Evolutionary conservation across 2,888 invertebrate genomes (phyloP).

Genomic region (Gasteruption jaculator): DNA sequence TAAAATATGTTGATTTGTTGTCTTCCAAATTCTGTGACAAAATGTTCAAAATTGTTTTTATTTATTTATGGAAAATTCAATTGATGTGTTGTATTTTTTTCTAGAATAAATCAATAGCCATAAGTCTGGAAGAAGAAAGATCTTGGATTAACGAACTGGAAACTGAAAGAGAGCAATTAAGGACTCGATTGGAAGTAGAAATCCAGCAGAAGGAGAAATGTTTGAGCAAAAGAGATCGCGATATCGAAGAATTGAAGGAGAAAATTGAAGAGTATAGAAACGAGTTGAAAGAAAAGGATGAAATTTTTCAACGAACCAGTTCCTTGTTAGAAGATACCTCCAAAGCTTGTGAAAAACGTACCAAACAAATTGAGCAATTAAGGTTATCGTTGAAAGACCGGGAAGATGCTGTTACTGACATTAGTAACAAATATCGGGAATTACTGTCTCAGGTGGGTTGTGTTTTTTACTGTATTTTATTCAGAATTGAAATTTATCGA

Average conservation of each 20-base stretch:
- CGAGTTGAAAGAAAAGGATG: conserved; percentile 40
- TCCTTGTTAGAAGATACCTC: conserved; percentile 38
- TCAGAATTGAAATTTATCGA: neutral
- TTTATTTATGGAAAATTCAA: neutral
- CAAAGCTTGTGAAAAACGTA: conserved; percentile 46
- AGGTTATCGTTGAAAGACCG: conserved; percentile 48
- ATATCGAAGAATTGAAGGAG: conserved; percentile 36
- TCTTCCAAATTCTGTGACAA: no score
- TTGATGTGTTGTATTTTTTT: conserved; percentile 10
- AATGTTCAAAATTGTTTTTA: no score
- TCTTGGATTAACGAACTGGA: conserved; percentile 45
- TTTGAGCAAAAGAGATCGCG: conserved; percentile 31
- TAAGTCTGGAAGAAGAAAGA: conserved; percentile 43
- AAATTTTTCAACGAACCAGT: conserved; percentile 39
- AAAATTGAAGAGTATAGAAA: conserved; percentile 38
- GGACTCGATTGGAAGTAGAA: conserved; percentile 38
- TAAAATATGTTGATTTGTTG: no score
- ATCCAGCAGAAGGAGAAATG: conserved; percentile 34
- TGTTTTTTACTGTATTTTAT: conserved; percentile 8
- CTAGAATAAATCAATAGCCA: conserved; percentile 41
- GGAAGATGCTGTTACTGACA: conserved; percentile 51
- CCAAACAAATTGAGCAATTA: conserved; percentile 52
- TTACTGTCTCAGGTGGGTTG: conserved; percentile 41
- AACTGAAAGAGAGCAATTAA: conserved; percentile 40
- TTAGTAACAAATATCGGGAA: conserved; percentile 50